phyloP scores from a whole-genome alignment of 1,140 invertebrate species.

The Zaprionus capensis region DNA sequence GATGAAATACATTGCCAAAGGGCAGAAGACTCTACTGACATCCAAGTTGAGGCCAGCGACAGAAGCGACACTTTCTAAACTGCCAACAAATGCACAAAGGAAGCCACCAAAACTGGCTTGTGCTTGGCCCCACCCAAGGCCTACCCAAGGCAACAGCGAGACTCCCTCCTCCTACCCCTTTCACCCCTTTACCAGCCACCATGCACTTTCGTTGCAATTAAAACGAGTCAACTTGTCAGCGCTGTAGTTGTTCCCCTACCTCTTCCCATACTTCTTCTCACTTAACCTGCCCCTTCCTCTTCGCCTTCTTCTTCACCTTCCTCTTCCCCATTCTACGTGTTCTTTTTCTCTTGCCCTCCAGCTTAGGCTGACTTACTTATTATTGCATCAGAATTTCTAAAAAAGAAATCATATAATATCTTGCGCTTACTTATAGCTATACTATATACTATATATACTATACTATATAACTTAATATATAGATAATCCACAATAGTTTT shows the following conservation, averaged over 20 bases:
- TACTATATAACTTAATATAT: too few species aligned
- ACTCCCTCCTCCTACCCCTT: background rate
- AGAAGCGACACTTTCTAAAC: slow-evolving; percentile 58
- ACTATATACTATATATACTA: too few species aligned
- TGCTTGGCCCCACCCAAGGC: slow-evolving; percentile 28
- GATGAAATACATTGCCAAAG: slow-evolving; percentile 24
- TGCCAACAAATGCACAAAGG: slow-evolving; percentile 37
- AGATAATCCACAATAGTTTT: too few species aligned
- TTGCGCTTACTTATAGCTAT: background rate
- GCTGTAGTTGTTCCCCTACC: background rate
- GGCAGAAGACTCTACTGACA: slow-evolving; percentile 9
- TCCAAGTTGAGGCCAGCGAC: slow-evolving; percentile 6
- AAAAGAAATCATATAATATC: background rate
- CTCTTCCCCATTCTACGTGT: background rate
- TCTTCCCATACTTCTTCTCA: slow-evolving; percentile 4
- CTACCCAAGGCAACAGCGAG: background rate
- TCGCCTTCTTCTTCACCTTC: background rate
- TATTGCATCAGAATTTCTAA: background rate
- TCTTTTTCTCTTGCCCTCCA: background rate
- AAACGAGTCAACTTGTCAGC: slow-evolving; percentile 57
- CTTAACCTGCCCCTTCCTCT: too few species aligned
- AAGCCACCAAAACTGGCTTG: slow-evolving; percentile 37
- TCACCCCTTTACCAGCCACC: too few species aligned
- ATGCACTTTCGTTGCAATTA: slow-evolving; percentile 71
- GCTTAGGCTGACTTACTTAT: background rate